Evolutionary conservation across 2,113 vertebrate genomes (phyloP), one percentile per base, ranked within the genome.

Genomic region (Excalfactoria chinensis): DNA sequence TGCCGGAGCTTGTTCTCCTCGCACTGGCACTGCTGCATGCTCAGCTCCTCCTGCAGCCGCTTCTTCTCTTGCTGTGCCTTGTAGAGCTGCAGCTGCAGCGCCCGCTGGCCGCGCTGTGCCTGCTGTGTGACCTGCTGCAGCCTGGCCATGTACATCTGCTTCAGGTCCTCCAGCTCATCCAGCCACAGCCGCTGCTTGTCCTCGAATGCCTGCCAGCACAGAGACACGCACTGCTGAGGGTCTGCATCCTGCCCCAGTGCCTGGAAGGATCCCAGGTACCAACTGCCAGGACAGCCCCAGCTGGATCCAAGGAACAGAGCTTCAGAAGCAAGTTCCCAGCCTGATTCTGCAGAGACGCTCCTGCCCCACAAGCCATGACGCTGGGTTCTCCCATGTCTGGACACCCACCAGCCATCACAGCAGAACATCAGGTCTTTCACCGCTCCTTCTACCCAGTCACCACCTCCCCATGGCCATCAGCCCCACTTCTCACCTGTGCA

Each of bases 161-260:
- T 99, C 93, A 99, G 98, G 94, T 99, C 99, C 3, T 99, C 97
- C 89, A 99, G 98, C 94, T 99, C 98, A 0, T 99, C 98, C 98
- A 99, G 98, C 99, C 99, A 99, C 86, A 99, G 97, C 64, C 98
- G 98, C 97, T 99, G 99, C 95, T 99, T 99, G 83, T 99, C 99
- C 93, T 99, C 99, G 75, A 99, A 98, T 16, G 98, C 99, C 99
- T 99, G 96, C 74, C 37, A 30, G 9, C 68, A 72, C 20, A 80
- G 35, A 18, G 20, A 30, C 56, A 32, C n/a, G n/a, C 5, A 2
- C 40, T 3, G 44, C 15, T 59, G 18, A 83, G 59, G 23, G 60
- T 32, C 73, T 4, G 1, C 0, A 76, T 32, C 48, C 79, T 81
- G 53, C 25, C 28, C 32, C 34, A 48, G 74, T 46, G 14, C 53